phyloP scores from a whole-genome alignment of 2,113 vertebrate genomes.

The Ciconia maguari region DNA sequence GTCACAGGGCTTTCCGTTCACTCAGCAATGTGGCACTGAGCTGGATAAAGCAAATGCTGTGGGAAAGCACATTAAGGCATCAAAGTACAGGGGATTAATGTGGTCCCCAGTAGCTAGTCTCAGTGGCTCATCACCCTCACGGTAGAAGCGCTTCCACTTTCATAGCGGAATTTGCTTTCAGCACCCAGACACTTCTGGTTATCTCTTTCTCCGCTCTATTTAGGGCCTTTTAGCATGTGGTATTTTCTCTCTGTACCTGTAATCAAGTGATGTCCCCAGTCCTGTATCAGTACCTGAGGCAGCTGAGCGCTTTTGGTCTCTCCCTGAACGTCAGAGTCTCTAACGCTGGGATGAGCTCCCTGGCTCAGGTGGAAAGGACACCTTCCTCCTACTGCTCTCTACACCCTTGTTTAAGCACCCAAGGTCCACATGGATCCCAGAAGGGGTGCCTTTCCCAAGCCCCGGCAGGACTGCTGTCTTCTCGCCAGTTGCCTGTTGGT shows the following conservation, averaged over 20 bases:
- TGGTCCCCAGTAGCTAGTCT: not conserved
- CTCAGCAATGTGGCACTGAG: not conserved
- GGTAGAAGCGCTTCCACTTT: not conserved
- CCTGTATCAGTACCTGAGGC: not conserved
- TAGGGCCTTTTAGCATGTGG: not conserved
- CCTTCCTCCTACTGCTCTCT: not conserved
- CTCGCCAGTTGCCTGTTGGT: accelerated
- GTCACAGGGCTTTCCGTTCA: not conserved
- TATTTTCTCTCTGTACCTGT: not conserved
- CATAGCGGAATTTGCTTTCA: not conserved
- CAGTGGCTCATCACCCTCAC: not conserved
- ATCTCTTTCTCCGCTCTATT: not conserved
- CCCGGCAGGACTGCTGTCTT: not conserved
- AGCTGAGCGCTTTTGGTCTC: not conserved
- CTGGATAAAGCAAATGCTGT: not conserved
- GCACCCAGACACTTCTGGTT: not conserved
- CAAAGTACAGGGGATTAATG: not conserved
- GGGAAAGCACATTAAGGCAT: not conserved
- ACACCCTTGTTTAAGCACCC: not conserved
- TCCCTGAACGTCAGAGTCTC: not conserved
- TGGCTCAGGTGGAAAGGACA: not conserved
- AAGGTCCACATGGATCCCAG: not conserved
- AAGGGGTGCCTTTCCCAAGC: not conserved
- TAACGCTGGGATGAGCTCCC: not conserved
- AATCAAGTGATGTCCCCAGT: not conserved